Base-by-base conservation (phyloP, 2,797 vertebrate species). In the Darevskia mixta region DNA sequence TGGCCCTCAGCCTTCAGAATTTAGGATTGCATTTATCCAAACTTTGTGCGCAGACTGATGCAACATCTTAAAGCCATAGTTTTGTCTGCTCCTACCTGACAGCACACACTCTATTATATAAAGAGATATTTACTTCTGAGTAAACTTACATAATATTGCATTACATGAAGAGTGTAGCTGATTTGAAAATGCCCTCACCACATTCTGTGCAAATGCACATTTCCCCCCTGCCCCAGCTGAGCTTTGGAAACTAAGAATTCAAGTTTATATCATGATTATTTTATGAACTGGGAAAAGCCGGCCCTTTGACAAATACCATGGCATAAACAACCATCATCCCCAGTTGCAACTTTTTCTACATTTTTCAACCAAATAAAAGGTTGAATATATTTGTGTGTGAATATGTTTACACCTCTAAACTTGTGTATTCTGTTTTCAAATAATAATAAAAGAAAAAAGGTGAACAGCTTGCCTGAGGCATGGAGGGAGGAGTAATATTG, bases 1-100 rank as follows among this genome's bases (percentile, higher is more conserved):
- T 45, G 85, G 32, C 17, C 83, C 92, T 80, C 10, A 71, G 38
- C 89, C 5, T 67, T 87, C 55, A 87, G 79, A 85, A 5, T 82
- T 67, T 86, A 69, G 82, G 41, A 49, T 67, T 67, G 38, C 9
- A 61, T 73, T 75, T 49, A 83, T 35, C n/a, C 32, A 75, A 58
- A 38, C 13, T 9, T 75, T 38, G 11, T 58, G 8, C 49, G 41
- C 7, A 45, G 5, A 49, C 18, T 45, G 29, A 86, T 86, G 10
- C 67, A 25, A 45, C 13, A 49, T 67, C 66, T 77, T 32, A 29
- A 41, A 4, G 27, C 43, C 58, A 10, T n/a, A 35, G 25, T 32
- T 20, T 71, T 71, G 27, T 32, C 11, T 38, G 25, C 61, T 8
- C 1, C 61, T 80, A 23, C 7, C 77, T 79, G 35, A 35, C 35